Conservation (phyloP, 1,140 invertebrate species). For the Agraylea sexmaculata region DNA sequence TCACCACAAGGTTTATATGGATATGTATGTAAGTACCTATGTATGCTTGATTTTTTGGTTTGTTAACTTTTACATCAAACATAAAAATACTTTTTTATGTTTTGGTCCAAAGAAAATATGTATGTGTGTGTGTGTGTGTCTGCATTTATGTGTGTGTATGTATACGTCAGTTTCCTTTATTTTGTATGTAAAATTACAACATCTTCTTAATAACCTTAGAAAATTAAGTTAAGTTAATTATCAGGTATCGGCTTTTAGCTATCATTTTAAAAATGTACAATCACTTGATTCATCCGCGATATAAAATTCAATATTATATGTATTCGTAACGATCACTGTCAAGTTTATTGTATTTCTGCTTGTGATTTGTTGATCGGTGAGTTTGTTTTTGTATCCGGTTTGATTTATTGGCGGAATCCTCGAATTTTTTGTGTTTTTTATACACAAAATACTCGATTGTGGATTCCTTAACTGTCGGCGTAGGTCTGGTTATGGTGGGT, state of each 20-base stretch:
- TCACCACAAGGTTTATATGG: conserved; percentile 33
- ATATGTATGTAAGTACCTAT: too few species aligned
- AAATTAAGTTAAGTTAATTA: too few species aligned
- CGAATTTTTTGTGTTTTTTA: background rate
- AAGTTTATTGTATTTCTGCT: conserved; percentile 21
- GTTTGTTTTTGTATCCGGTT: conserved; percentile 20
- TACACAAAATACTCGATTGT: background rate
- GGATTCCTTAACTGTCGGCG: conserved; percentile 31
- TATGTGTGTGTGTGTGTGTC: conserved; percentile 23
- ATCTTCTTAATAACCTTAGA: too few species aligned
- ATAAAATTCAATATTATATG: too few species aligned
- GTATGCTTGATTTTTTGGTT: too few species aligned
- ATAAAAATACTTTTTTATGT: conserved; percentile 27
- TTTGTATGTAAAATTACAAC: conserved; percentile 25
- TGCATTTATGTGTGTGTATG: conserved; percentile 18
- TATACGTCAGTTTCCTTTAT: too few species aligned
- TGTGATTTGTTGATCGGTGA: conserved; percentile 19
- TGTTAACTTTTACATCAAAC: conserved; percentile 20
- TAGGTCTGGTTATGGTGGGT: conserved; percentile 36
- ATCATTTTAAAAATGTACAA: too few species aligned
- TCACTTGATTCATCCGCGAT: too few species aligned
- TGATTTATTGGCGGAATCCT: conserved; percentile 9
- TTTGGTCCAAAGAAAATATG: conserved; percentile 39
- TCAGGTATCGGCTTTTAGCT: too few species aligned
- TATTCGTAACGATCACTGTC: too few species aligned